These are phyloP conservation scores for Nipponia nippon DNA, from an alignment of 2,113 vertebrate species.

Conservation along the genomic window DNA sequence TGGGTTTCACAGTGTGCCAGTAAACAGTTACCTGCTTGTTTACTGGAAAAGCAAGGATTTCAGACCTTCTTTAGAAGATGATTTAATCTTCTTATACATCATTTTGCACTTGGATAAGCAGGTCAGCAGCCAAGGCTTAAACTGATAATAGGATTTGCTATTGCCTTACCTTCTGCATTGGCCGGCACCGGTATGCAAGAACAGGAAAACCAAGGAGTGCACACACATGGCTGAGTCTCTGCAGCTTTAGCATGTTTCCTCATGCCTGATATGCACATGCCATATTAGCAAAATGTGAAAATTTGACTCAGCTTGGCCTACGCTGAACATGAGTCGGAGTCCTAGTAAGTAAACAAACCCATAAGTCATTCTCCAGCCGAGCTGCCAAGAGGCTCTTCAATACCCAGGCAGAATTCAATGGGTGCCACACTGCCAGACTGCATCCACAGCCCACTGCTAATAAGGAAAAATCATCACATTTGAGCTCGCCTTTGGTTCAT, in stretches of 20 bases:
- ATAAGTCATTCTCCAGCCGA: not conserved
- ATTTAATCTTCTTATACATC: not conserved
- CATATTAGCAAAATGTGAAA: not conserved
- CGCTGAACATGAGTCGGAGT: not conserved
- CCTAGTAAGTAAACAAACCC: not conserved
- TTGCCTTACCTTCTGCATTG: not conserved
- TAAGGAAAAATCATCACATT: not conserved
- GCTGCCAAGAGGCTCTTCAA: not conserved
- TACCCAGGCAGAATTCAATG: not conserved
- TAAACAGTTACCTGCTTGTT: not conserved
- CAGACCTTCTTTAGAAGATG: not conserved
- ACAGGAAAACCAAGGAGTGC: not conserved
- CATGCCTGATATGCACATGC: constrained; percentile 9
- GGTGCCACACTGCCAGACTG: not conserved
- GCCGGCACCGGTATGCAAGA: not conserved
- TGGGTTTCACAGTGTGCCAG: not conserved
- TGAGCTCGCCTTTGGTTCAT: not conserved
- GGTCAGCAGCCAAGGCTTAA: not conserved
- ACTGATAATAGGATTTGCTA: fast-evolving
- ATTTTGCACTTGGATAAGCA: constrained; percentile 9
- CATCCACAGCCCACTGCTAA: fast-evolving
- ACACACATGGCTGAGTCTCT: not conserved
- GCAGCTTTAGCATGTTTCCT: not conserved
- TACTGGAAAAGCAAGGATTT: constrained; percentile 15
- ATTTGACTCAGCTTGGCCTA: not conserved